Conservation (phyloP, 64 coral and sea anemone genomes). For the Pocillopora damicornis region DNA sequence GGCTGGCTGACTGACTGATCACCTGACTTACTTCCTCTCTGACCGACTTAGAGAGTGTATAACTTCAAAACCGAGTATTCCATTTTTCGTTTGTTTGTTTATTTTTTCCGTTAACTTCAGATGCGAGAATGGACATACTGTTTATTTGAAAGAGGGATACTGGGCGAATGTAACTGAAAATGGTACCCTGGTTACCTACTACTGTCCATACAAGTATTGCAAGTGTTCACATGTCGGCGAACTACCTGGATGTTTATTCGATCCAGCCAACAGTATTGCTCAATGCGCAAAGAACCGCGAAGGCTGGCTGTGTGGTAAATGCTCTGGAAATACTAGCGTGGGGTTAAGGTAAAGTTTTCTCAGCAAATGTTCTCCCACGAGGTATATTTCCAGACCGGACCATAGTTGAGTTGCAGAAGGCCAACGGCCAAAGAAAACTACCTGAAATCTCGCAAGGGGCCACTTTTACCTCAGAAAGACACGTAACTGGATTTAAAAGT, state of each 20-base stretch:
- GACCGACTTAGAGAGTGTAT: too few relatives aligned
- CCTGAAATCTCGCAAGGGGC: too few relatives aligned
- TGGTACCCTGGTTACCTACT: slow-evolving; percentile 52
- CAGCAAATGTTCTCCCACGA: not conserved
- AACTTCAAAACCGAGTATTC: too few relatives aligned
- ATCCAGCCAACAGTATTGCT: slow-evolving; percentile 20
- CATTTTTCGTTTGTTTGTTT: not conserved
- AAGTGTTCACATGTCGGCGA: slow-evolving; percentile 15
- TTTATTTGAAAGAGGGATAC: slow-evolving; percentile 69
- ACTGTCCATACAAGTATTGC: slow-evolving; percentile 86
- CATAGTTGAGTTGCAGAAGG: too few relatives aligned
- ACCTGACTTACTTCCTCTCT: too few relatives aligned
- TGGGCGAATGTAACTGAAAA: slow-evolving; percentile 50
- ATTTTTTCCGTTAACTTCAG: slow-evolving; percentile 3
- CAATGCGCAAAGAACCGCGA: slow-evolving; percentile 62
- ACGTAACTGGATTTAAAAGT: too few relatives aligned
- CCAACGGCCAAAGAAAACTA: too few relatives aligned
- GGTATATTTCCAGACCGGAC: too few relatives aligned
- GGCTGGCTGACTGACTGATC: too few relatives aligned
- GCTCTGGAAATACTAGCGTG: slow-evolving; percentile 56
- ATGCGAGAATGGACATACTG: slow-evolving; percentile 51
- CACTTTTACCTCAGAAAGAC: too few relatives aligned
- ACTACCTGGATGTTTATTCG: slow-evolving; percentile 65
- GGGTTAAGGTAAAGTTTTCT: slow-evolving; percentile 36
- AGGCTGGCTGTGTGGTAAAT: slow-evolving; percentile 81